Evolutionary conservation across 35 echinoderm and acorn worm species (phyloP), one percentile per base, ranked within the genome.

Genomic region (Heliocidaris erythrogramma): DNA sequence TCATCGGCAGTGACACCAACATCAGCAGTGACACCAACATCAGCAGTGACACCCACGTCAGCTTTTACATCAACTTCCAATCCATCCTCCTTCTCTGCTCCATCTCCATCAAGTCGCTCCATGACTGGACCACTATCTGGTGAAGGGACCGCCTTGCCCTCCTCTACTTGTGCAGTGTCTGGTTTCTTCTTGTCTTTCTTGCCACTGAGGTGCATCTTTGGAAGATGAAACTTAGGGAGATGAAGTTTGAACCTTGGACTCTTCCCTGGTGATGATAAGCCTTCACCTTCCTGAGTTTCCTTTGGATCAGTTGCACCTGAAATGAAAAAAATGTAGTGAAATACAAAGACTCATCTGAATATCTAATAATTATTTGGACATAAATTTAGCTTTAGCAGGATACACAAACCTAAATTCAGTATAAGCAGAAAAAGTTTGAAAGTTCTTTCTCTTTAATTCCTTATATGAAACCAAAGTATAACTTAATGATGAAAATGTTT

Each of bases 191-290:
- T 92, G 47, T 59, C 91, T 59, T 92, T 92, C 50, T 92, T 92
- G 31, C 91, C 91, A 92, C 91, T 92, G 12, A 92, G 49, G 91
- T 92, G 47, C 49, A 92, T 59, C 50, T 92, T 92, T 2, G 91
- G 91, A 11, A 92, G 91, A 53, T 48, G 17, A 59, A 92, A 92
- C 91, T 92, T 92, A 92, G 91, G 91, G 12, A 92, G 91, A 92
- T 92, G 91, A 92, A 92, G 91, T n/a, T 92, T 92, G 48, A 92
- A 49, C 50, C 49, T 32, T 49, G 91, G 50, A n/a, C 91, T 92
- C 91, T 92, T 92, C 13, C 49, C 91, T 92, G 47, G 91, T 9
- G 91, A 48, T n/a, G 47, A 59, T 27, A 50, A 21, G 13, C 29
- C 21, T 13, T 92, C 91, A 92, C 0, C 91, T 92, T 59, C 91